These are phyloP conservation scores for Pseudococcus longispinus DNA, from an alignment of 2,888 invertebrate genomes.

Conservation along the genomic window DNA sequence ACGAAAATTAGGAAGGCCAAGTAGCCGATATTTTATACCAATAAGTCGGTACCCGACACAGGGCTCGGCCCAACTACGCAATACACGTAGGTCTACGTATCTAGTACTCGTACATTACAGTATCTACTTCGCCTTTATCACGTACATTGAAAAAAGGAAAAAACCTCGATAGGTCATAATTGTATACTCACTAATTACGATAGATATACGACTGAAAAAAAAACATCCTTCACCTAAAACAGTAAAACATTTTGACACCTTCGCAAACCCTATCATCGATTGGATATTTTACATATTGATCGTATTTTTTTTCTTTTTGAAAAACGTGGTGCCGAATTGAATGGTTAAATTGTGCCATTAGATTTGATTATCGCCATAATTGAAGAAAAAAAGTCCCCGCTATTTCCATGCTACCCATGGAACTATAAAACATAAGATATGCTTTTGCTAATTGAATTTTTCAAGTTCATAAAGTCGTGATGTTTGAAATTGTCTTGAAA, in stretches of 20 bases:
- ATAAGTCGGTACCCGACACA: neutral
- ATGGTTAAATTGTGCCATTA: too few species aligned
- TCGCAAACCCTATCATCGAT: neutral
- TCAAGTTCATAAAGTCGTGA: too few species aligned
- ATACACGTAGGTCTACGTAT: neutral
- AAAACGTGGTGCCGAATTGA: too few species aligned
- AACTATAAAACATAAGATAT: too few species aligned
- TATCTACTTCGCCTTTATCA: neutral
- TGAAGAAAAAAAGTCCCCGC: too few species aligned
- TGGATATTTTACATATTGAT: too few species aligned
- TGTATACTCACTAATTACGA: neutral
- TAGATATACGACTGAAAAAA: neutral
- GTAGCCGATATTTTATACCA: neutral
- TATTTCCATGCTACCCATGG: too few species aligned
- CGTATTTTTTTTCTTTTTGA: too few species aligned
- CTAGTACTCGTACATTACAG: too few species aligned
- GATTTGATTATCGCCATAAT: too few species aligned
- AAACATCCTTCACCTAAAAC: slow-evolving; percentile 12
- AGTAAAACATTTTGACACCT: neutral
- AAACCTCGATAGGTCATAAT: neutral
- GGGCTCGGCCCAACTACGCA: neutral
- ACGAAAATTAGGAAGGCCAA: neutral
- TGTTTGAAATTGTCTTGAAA: too few species aligned
- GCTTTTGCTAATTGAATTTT: too few species aligned
- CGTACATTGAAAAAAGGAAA: neutral